These are phyloP conservation scores for Chloebia gouldiae DNA, from an alignment of 2,113 vertebrate species.

Conservation along the genomic window DNA sequence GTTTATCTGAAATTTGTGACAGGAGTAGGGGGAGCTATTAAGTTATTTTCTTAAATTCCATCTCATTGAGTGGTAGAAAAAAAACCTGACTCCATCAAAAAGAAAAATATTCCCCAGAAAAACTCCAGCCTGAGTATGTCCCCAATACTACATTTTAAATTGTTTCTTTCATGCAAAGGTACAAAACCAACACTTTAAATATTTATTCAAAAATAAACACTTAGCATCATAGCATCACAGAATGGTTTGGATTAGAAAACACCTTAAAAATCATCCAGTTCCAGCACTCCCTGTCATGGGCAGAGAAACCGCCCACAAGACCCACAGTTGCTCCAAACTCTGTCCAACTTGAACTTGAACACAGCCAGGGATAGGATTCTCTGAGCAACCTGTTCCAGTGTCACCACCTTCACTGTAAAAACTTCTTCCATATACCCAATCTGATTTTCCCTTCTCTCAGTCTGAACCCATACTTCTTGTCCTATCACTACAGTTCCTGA, in stretches of 20 bases:
- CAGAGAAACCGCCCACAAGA: neutral
- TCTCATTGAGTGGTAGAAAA: neutral
- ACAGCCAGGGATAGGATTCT: neutral
- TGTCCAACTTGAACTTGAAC: neutral
- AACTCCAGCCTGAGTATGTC: neutral
- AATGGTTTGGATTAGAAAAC: neutral
- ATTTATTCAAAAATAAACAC: neutral
- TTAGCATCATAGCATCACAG: neutral
- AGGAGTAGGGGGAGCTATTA: neutral
- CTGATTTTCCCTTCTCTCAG: neutral
- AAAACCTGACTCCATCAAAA: neutral
- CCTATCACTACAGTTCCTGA: neutral
- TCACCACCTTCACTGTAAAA: neutral
- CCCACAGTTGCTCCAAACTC: neutral
- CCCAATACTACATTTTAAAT: neutral
- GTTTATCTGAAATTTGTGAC: neutral
- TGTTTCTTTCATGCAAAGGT: neutral
- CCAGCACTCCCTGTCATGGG: accelerated
- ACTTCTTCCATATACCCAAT: neutral
- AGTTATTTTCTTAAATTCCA: neutral
- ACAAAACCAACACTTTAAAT: neutral
- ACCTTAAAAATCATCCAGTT: neutral
- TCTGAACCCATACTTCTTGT: neutral
- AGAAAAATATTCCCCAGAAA: neutral
- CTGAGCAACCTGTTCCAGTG: neutral